These are phyloP conservation scores for Eueides isabella DNA, from an alignment of 1,140 invertebrate genomes.

Conservation along the genomic window DNA sequence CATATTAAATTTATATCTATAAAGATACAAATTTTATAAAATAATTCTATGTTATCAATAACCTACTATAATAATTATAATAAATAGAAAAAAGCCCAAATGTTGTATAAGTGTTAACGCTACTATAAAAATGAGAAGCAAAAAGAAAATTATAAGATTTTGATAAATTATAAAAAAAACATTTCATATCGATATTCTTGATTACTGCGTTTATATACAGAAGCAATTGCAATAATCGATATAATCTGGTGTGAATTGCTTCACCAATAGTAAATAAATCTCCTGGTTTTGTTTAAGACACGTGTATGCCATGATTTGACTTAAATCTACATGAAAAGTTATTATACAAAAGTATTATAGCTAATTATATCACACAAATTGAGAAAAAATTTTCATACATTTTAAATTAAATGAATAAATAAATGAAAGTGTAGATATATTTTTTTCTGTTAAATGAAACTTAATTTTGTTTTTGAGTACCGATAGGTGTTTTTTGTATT, in stretches of 20 bases:
- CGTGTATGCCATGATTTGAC: constrained; percentile 8
- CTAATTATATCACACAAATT: constrained; percentile 5
- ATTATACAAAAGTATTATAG: constrained; percentile 4
- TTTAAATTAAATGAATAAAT: background rate
- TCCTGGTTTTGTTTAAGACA: constrained; percentile 9
- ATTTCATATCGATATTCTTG: background rate
- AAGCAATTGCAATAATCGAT: background rate
- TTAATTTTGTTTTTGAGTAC: background rate
- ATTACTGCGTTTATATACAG: background rate
- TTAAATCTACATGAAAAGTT: background rate
- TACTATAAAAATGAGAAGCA: background rate
- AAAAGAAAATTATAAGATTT: background rate
- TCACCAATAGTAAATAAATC: background rate
- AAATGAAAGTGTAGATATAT: background rate
- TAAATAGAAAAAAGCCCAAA: background rate
- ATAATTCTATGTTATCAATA: background rate
- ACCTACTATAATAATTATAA: background rate
- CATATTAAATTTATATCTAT: background rate
- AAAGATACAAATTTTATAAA: background rate
- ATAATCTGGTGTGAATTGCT: background rate
- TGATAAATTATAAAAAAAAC: background rate
- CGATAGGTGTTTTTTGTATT: background rate
- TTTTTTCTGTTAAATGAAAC: background rate
- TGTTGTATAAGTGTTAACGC: background rate
- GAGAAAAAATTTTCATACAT: constrained; percentile 3